Evolutionary conservation across 1,140 invertebrate genomes (phyloP), one percentile per base, ranked within the genome.

Genomic region (Nasonia longicornis): DNA sequence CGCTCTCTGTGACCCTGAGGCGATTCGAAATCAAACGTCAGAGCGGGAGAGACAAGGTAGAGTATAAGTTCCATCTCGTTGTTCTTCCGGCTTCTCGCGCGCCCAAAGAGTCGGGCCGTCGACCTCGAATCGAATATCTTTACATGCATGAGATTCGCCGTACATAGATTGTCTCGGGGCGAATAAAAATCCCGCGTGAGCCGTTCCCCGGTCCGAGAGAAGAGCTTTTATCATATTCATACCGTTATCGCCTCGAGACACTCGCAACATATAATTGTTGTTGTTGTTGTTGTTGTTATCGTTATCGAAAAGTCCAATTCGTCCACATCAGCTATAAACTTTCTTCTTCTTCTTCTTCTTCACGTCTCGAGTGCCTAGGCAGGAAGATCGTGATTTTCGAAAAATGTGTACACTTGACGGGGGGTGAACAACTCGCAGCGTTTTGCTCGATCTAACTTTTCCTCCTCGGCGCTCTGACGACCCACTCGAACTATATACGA

Each of bases 91-190:
- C 35, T 73, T 31, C 20, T 73, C 42, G 52, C 63, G n/a, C 63
- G n/a, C 35, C 16, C 26, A 22, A n/a, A 8, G 63, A 10, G 26
- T 0, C 58, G 14, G 73, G 75, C 74, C 71, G 42, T 1, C 77
- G 29, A 77, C 73, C 79, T 66, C 82, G 82, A 83, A 86, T 88
- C 86, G 86, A 88, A 88, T 88, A 88, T 87, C 84, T 88, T 87
- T 86, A 85, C 86, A 87, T 87, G 84, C 85, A 87, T 88, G 86
- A 87, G 86, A 87, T 88, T 87, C 84, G 26, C 84, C 85, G 38
- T 7, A 10, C 8, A 8, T 42, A 85, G 26, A 26, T 26, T 1
- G 85, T 85, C 84, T 82, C 76, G 81, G 77, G 79, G 83, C 76
- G 58, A 82, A 81, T 77, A 72, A 81, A 77, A 77, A 72, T 77